Evolutionary conservation across 2,113 vertebrate genomes (phyloP), one percentile per base, ranked within the genome.

Genomic region (Neolamprologus falcicula): DNA sequence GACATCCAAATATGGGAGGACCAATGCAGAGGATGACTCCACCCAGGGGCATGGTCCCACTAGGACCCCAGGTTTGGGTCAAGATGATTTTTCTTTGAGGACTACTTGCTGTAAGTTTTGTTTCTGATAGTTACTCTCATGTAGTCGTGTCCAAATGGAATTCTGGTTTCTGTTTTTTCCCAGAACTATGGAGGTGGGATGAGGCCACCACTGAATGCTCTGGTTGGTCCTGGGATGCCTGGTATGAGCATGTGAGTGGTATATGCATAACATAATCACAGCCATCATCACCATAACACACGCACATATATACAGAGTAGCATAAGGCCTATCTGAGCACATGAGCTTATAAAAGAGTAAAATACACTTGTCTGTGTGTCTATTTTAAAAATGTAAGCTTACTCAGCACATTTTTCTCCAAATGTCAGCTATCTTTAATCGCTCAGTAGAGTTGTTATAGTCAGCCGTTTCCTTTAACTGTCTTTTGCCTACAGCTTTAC

Each of bases 11-110:
- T 92, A 99, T 99, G 98, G 98, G 97, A 68, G 98, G 99, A 54
- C 98, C 99, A 4, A 99, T 99, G 98, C 99, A 99, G 95, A 97
- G 99, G 95, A 99, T 99, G 98, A 99, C 98, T 89, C 97, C 98
- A 87, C 98, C 98, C 13, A 97, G 99, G 95, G 99, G 98, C 94
- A 99, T 99, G 98, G 98, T 99, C 91, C 97, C 99, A 7, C 94
- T 99, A 87, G 98, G 98, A 92, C 98, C 98, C 50, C 99, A 99
- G 98, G 99, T 99, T 97, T 45, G 83, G 3, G 26, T 42, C 14
- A 19, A 24, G 8, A 84, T 68, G 7, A 8, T 52, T 52, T 54
- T 45, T 33, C 33, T n/a, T 59, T n/a, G 28, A 37, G 45, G 3
- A 7, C 53, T 79, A 26, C 21, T 84, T 9, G 24, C 3, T 84